These are phyloP conservation scores for Eueides isabella DNA, from an alignment of 1,140 invertebrate species.

Conservation along the genomic window DNA sequence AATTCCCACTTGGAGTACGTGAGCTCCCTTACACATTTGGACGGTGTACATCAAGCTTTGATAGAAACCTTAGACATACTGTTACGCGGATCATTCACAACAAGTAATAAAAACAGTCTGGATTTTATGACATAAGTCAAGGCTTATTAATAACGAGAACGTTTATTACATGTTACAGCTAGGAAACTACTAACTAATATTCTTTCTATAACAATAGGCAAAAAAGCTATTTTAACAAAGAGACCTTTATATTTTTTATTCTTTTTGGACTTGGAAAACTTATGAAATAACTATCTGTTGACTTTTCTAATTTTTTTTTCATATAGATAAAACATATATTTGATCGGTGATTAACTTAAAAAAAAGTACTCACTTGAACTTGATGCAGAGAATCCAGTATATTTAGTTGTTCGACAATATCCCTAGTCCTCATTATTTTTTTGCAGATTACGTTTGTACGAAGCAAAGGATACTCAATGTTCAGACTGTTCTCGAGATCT, in stretches of 20 bases:
- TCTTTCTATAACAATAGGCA: not conserved
- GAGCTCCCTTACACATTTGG: conserved; percentile 34
- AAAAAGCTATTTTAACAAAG: not conserved
- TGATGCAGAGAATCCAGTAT: too few relatives aligned
- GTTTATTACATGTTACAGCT: conserved; percentile 61
- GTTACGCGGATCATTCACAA: conserved; percentile 63
- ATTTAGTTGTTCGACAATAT: too few relatives aligned
- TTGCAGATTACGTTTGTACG: conserved; percentile 74
- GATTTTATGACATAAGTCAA: conserved; percentile 60
- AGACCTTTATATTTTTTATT: too few relatives aligned
- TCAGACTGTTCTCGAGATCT: conserved; percentile 53
- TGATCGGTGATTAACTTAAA: too few relatives aligned
- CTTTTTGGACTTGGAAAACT: too few relatives aligned
- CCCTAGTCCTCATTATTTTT: not conserved
- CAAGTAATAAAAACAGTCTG: conserved; percentile 59
- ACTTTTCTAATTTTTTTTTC: too few relatives aligned
- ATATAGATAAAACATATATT: too few relatives aligned
- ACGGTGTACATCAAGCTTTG: conserved; percentile 57
- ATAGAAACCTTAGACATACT: conserved; percentile 53
- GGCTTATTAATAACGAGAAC: conserved; percentile 45
- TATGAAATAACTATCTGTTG: too few relatives aligned
- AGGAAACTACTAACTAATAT: conserved; percentile 38
- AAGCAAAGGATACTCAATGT: conserved; percentile 50
- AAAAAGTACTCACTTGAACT: too few relatives aligned
- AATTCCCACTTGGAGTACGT: conserved; percentile 43